Base-by-base conservation (phyloP, 2,888 invertebrate species). In the Gasteruption jaculator region DNA sequence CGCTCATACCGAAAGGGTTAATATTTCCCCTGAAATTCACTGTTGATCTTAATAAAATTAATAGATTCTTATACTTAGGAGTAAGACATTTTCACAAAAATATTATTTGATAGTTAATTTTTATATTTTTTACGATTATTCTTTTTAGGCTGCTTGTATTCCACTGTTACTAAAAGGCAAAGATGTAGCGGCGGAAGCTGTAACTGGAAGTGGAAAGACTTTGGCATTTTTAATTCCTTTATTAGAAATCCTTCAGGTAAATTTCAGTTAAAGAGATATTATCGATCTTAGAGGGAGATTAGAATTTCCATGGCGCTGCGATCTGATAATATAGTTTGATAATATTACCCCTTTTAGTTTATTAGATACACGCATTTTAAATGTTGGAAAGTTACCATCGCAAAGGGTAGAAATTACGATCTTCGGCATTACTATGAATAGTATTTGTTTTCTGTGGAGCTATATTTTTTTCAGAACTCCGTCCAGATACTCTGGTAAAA, bases 151-250 rank as follows among this genome's bases (percentile, higher is more conserved):
- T 4, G 90, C 91, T 1, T 85, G 89, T 39, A 94, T 95, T 59
- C 94, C 94, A 0, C 74, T 93, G 38, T 75, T 99, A 37, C 68
- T 96, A 38, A 81, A 82, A 6, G 88, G 90, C 57, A 96, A 95
- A 72, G 99, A 99, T 77, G 94, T 99, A 10, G 94, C 92, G 1
- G 97, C 91, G 0, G 96, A 99, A 73, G 97, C 99, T 3, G 92
- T 97, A 0, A 99, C 99, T 1, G 99, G 99, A 3, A 96, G 96
- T 50, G 99, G 99, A 0, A 99, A 99, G 74, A 99, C 97, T 0
- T 72, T 99, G 25, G 94, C 97, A 0, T 99, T 97, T 71, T 74
- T 97, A 8, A 82, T 99, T 29, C 99, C 99, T 0, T 70, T 94
- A 59, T 60, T 99, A 35, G 91, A 97, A 74, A 83, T 93, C 57